These are phyloP conservation scores for Patagioenas fasciata DNA, from an alignment of 2,113 vertebrate species.

Conservation along the genomic window DNA sequence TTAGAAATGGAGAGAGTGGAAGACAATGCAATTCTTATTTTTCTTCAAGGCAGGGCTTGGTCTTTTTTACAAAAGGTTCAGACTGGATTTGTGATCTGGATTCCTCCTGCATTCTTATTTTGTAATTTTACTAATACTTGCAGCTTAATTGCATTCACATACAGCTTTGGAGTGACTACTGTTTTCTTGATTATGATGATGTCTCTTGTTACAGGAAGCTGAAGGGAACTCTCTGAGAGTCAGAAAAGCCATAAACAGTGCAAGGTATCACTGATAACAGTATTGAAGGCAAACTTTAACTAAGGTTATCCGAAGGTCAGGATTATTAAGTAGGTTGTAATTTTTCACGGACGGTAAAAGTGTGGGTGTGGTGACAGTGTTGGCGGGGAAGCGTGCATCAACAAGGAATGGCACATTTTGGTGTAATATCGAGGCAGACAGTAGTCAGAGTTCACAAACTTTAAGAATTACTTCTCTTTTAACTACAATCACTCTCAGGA, in stretches of 20 bases:
- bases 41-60: not conserved
- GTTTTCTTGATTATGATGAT: not conserved
- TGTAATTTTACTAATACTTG: not conserved
- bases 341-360: not conserved
- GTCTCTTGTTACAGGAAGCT: not conserved
- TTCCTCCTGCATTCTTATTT: not conserved
- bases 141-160: not conserved
- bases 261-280: not conserved
- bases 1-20: not conserved
- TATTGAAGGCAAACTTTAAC: not conserved
- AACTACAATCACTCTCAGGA: not conserved
- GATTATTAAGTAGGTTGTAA: not conserved
- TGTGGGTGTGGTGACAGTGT: fast-evolving
- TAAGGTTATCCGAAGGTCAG: not conserved
- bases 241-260: not conserved
- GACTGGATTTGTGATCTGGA: not conserved
- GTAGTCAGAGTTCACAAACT: not conserved
- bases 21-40: not conserved
- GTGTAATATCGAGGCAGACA: not conserved
- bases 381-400: not conserved
- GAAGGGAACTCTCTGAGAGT: not conserved
- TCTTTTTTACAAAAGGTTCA: not conserved
- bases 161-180: not conserved
- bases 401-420: not conserved
- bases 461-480: not conserved